These are phyloP conservation scores for Cheilosia vulpina DNA, from an alignment of 2,888 invertebrate genomes.

Conservation along the genomic window DNA sequence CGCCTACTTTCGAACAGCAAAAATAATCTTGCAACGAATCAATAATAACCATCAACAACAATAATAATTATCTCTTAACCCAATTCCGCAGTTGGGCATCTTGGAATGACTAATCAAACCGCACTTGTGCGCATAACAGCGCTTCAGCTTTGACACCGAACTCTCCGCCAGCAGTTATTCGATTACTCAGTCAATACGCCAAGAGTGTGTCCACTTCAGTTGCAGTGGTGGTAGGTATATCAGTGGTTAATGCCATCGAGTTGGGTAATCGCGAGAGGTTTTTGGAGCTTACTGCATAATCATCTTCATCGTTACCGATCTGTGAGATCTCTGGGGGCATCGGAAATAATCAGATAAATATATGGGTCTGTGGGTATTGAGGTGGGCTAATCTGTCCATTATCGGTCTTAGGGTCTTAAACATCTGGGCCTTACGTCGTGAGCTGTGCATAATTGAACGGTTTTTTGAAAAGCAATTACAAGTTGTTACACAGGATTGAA, in stretches of 20 bases:
- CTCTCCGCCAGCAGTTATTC: background rate
- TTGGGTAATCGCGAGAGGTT: slow-evolving; percentile 13
- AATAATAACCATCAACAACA: background rate
- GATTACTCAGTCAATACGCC: slow-evolving; percentile 31
- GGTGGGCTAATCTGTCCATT: too few species aligned
- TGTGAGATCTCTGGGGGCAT: too few species aligned
- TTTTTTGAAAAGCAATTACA: too few species aligned
- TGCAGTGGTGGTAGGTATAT: background rate
- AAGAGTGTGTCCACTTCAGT: slow-evolving; percentile 31
- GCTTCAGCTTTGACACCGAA: slow-evolving; percentile 19
- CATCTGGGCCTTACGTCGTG: too few species aligned
- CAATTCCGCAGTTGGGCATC: slow-evolving; percentile 26
- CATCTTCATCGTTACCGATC: background rate
- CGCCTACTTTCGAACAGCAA: background rate
- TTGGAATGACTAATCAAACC: slow-evolving; percentile 24
- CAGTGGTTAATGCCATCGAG: slow-evolving; percentile 6
- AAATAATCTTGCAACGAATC: background rate
- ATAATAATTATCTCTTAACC: slow-evolving; percentile 49
- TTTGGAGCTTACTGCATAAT: slow-evolving; percentile 22
- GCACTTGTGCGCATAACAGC: slow-evolving; percentile 20
- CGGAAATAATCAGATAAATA: too few species aligned
- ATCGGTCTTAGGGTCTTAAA: too few species aligned
- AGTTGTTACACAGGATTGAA: too few species aligned
- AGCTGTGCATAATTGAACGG: too few species aligned
- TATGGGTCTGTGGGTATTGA: too few species aligned